Percentiles rank a stretch among this genome's conserved stretches.
phyloP scores from a whole-genome alignment of 2,113 vertebrate genomes.

The Tetrax tetrax region DNA sequence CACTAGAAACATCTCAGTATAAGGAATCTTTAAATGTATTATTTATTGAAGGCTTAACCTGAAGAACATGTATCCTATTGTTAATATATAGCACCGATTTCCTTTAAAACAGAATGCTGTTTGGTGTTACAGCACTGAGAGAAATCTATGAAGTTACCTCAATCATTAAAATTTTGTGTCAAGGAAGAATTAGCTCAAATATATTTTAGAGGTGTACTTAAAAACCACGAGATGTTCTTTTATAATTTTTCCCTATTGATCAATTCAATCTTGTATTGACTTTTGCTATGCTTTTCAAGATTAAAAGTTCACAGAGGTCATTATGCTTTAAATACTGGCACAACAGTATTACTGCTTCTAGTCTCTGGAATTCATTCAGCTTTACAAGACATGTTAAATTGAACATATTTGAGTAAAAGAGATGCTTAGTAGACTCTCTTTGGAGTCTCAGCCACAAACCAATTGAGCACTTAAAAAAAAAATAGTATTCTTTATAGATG shows the following conservation, averaged over 20 bases:
- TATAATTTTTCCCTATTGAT: background rate
- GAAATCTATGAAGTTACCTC: background rate
- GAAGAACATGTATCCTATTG: background rate
- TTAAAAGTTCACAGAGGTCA: background rate
- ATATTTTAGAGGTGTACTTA: background rate
- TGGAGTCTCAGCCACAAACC: background rate
- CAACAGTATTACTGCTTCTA: background rate
- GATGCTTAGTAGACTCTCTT: background rate
- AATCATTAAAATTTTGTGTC: background rate
- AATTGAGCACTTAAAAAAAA: background rate
- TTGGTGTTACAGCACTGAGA: background rate
- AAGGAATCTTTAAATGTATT: background rate
- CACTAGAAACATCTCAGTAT: background rate
- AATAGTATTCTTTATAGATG: background rate
- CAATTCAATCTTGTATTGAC: background rate
- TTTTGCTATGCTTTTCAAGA: background rate
- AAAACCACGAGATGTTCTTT: background rate
- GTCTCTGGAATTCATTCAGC: background rate
- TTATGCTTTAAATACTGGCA: background rate
- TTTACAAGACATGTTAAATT: background rate
- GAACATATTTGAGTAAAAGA: background rate
- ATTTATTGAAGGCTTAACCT: background rate
- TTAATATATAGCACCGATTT: background rate
- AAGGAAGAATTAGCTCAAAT: background rate
- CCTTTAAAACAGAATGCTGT: background rate